Percentiles rank a stretch among this genome's conserved stretches.
Evolutionary conservation across 2,888 invertebrate species (phyloP).

Genomic region (Ischnus inquisitorius): DNA sequence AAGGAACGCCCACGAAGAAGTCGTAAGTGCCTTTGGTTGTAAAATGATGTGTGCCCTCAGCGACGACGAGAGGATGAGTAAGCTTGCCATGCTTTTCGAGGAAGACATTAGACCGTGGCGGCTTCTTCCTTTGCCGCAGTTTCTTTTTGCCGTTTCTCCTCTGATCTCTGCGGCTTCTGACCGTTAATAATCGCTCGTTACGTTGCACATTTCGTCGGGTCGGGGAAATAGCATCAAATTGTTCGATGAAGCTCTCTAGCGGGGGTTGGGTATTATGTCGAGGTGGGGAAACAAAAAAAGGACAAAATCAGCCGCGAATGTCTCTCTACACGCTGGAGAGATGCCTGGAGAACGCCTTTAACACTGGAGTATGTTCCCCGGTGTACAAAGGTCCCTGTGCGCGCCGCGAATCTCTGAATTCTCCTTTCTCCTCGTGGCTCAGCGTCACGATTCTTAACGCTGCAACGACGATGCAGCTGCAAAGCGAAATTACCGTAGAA

Average conservation of each 20-base stretch:
- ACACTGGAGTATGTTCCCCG: slow-evolving; percentile 53
- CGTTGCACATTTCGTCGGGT: neutral
- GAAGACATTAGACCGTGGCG: slow-evolving; percentile 26
- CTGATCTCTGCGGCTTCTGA: neutral
- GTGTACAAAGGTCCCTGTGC: slow-evolving; percentile 79
- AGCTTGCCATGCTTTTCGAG: slow-evolving; percentile 34
- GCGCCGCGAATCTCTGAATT: slow-evolving; percentile 70
- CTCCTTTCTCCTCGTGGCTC: slow-evolving; percentile 80
- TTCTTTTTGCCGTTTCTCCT: neutral
- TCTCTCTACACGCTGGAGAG: slow-evolving; percentile 47
- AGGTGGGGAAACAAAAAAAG: slow-evolving; percentile 40
- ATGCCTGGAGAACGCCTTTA: slow-evolving; percentile 51
- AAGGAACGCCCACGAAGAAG: slow-evolving; percentile 15
- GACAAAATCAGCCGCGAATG: slow-evolving; percentile 44
- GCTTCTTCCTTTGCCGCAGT: neutral
- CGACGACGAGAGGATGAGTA: slow-evolving; percentile 13
- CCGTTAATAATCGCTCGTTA: slow-evolving; percentile 21
- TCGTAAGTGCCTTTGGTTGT: neutral
- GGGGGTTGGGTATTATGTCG: slow-evolving; percentile 6
- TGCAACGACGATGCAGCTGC: slow-evolving; percentile 56
- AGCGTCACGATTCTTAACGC: slow-evolving; percentile 78
- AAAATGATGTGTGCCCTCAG: neutral
- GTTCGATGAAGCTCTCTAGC: slow-evolving; percentile 40
- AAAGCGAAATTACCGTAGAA: slow-evolving; percentile 16
- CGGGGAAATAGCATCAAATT: slow-evolving; percentile 19